Evolutionary conservation across 1,140 invertebrate genomes (phyloP).

Genomic region (Meloidogyne exigua): DNA sequence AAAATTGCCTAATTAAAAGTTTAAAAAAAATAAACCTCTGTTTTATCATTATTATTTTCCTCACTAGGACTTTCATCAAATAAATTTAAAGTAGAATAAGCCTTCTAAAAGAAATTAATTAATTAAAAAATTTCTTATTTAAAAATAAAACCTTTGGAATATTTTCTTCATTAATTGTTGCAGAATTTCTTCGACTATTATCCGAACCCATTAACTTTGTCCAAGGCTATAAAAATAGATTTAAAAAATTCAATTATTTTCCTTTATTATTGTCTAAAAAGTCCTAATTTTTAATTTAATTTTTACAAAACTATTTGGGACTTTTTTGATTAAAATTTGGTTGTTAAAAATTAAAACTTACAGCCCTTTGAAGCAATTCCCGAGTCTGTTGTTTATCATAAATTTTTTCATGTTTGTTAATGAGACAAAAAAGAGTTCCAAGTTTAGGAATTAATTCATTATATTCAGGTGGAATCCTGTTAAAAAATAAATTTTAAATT

Average conservation of each 20-base stretch:
- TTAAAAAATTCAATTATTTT: too few species aligned
- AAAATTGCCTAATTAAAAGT: too few species aligned
- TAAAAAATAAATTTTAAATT: neutral
- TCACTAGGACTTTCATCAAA: neutral
- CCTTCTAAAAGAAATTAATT: neutral
- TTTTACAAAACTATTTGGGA: neutral
- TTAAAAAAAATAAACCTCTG: neutral
- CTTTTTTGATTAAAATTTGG: too few species aligned
- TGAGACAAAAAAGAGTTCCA: neutral
- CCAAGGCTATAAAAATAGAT: neutral
- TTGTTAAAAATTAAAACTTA: too few species aligned
- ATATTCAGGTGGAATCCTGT: neutral
- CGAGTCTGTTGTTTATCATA: neutral
- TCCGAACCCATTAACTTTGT: neutral
- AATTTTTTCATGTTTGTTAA: neutral
- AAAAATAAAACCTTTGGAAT: neutral
- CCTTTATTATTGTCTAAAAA: too few species aligned
- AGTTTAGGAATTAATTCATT: neutral
- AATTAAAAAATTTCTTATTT: neutral
- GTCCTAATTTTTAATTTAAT: too few species aligned
- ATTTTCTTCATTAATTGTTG: neutral
- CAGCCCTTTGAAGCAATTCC: neutral
- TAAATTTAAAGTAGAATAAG: neutral
- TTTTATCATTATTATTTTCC: neutral
- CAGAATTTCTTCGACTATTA: neutral